Evolutionary conservation across 2,888 invertebrate species (phyloP).

Genomic region (Teleogryllus oceanicus): DNA sequence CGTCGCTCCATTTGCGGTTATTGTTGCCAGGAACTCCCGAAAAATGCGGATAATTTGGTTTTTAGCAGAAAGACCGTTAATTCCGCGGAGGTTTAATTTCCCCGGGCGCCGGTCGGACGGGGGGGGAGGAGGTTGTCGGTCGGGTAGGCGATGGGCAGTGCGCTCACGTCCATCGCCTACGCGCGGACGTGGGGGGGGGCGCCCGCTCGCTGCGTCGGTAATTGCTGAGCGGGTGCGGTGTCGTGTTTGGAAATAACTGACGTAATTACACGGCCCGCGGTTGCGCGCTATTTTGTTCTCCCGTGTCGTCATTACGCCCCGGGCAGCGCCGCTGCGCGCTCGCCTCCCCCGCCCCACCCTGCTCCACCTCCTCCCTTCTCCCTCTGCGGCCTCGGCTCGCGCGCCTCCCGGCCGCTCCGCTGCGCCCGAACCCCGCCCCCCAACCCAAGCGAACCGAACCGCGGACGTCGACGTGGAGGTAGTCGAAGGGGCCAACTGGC

Average conservation of each 20-base stretch:
- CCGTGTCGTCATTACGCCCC: constrained; percentile 18
- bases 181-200: neutral
- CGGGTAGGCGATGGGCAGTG: no score
- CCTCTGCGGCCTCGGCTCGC: neutral
- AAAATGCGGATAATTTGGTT: constrained; percentile 18
- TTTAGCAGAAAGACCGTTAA: constrained; percentile 18
- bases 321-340: neutral
- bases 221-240: constrained; percentile 1
- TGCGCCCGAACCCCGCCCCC: neutral
- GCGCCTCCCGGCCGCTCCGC: neutral
- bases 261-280: constrained; percentile 10
- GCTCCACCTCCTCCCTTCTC: neutral
- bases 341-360: neutral
- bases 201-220: constrained; percentile 5
- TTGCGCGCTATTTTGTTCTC: constrained; percentile 18
- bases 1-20: neutral
- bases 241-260: constrained; percentile 18
- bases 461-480: neutral
- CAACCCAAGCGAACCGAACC: neutral
- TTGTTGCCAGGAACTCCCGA: neutral
- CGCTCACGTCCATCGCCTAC: no score
- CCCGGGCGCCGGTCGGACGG: neutral
- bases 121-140: no score
- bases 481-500: no score
- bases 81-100: constrained; percentile 9